Evolutionary conservation across 2,888 invertebrate genomes (phyloP), one percentile per base, ranked within the genome.

Genomic region (Sinhomidia bicolor): DNA sequence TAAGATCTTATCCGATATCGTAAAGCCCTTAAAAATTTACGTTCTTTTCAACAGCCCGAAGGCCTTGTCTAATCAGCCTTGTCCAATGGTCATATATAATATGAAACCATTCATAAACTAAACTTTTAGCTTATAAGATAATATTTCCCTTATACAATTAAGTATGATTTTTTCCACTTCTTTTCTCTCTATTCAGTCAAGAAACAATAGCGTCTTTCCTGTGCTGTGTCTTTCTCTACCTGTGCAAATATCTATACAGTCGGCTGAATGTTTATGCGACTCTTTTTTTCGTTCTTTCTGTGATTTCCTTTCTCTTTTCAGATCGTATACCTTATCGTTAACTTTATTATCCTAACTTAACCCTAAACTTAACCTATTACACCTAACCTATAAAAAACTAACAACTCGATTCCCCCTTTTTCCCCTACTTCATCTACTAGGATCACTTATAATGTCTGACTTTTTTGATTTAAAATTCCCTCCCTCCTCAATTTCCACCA

Each of bases 31-130:
- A 71, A 23, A 17, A 23, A 17, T n/a, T 41, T 41, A 71, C 9
- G 41, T 44, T 12, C 71, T 23, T 20, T 71, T 71, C 23, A 20
- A 20, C 23, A 20, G 20, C 41, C 44, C 44, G 32, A 54, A 17
- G 51, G 71, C 71, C 5, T 12, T 84, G 29, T 9, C 85, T 78
- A 85, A 57, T 85, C 85, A 85, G 85, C 85, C 85, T 85, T 85
- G 47, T 44, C 74, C 65, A 62, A 76, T 74, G 62, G 54, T 76
- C 23, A 76, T 47, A 81, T n/a, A 20, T 36, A 36, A 36, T 36
- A 36, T 36, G 71, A 23, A 20, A 83, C 62, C 65, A 76, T 51
- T 76, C 78, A 41, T 26, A n/a, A n/a, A n/a, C 12, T 84, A 60
- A 54, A 74, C 14, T 23, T 76, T 23, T n/a, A n/a, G n/a, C n/a